Evolutionary conservation across 2,888 invertebrate genomes (phyloP), one percentile per base, ranked within the genome.

Genomic region (Steromphala cineraria): DNA sequence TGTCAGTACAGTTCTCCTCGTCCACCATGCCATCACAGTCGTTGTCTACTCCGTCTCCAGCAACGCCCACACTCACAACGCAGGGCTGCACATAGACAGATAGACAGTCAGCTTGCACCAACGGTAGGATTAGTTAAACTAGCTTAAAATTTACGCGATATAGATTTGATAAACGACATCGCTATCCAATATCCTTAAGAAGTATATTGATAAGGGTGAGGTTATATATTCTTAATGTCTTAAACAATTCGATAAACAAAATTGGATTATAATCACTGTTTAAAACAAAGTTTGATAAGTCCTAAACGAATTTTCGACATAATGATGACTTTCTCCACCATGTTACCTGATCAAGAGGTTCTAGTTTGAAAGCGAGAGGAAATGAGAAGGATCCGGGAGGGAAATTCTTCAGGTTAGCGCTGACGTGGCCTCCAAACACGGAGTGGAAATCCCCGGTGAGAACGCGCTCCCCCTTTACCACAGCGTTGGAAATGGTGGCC

Each of bases 21-120:
- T 77, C 77, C 24, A 36, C 28, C 19, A 13, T 5, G 0, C 77
- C 77, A 21, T 77, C 77, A 77, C 77, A 77, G 40, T 77, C 77
- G 56, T 77, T 77, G 56, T 77, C 77, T 1, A 31, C 31, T 13
- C 36, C 55, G 40, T 77, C 77, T 31, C 77, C 77, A 2, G n/a
- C 55, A 7, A 53, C 15, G 8, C 17, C 53, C 2, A 17, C 55
- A 24, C 31, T 77, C 15, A 28, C 19, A 10, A 36, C 56, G 24
- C 77, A 77, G 31, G 53, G 53, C 77, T 77, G n/a, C 4, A 56
- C 36, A 36, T 36, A 8, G 3, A 36, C 36, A 46, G 10, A 46
- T 46, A 46, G 1, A 46, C 46, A 1, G 13, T 5, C 1, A 46
- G 46, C 46, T 10, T 46, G 8, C 36, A 36, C 36, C n/a, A n/a